Conservation (phyloP, 2,797 vertebrate species). For the Paramormyrops hopkinsi region DNA sequence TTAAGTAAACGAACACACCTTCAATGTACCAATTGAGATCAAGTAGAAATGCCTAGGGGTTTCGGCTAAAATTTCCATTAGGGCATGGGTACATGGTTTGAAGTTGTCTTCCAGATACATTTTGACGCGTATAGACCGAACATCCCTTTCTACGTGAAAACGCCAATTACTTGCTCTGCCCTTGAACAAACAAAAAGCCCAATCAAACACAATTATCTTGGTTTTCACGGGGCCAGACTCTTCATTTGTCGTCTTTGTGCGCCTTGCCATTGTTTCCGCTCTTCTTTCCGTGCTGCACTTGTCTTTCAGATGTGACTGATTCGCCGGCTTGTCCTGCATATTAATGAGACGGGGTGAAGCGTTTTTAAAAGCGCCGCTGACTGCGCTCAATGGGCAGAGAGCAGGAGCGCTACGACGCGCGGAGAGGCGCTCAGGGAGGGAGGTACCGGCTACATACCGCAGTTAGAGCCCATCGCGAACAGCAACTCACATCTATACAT, state of each 20-base stretch:
- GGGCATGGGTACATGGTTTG: neutral
- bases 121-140: neutral
- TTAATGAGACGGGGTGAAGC: slow-evolving; percentile 81
- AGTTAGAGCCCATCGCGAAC: slow-evolving; percentile 1
- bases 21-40: neutral
- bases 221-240: slow-evolving; percentile 28
- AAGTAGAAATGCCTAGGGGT: neutral
- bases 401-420: slow-evolving; percentile 18
- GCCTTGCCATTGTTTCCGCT: slow-evolving; percentile 25
- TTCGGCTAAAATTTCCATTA: neutral
- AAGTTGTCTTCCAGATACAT: slow-evolving; percentile 4
- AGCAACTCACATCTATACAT: neutral
- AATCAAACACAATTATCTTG: slow-evolving; percentile 33
- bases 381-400: slow-evolving; percentile 33
- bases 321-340: slow-evolving; percentile 81
- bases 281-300: slow-evolving; percentile 32
- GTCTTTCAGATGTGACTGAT: slow-evolving; percentile 73
- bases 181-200: slow-evolving; percentile 21
- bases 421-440: neutral
- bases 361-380: slow-evolving; percentile 70
- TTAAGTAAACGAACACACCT: neutral
- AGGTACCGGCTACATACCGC: neutral
- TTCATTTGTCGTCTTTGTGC: slow-evolving; percentile 20
- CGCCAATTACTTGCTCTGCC: slow-evolving; percentile 10
- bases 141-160: slow-evolving; percentile 11